Evolutionary conservation across 2,888 invertebrate species (phyloP), one percentile per base, ranked within the genome.

Genomic region (Creontiades dilutus): DNA sequence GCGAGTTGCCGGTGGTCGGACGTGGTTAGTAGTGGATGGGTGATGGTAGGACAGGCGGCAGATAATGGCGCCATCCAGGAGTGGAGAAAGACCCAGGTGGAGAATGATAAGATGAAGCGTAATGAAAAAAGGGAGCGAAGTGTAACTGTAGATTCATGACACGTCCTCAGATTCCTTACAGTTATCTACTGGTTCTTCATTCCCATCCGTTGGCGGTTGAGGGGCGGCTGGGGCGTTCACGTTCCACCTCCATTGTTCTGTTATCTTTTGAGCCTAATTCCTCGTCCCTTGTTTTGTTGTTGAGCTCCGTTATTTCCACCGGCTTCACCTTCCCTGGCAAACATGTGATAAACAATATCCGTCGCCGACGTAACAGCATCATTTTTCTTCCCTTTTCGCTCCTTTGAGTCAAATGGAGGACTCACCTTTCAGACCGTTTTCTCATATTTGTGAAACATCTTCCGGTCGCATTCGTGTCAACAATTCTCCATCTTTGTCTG

Each of bases 191-290:
- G 23, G 68, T 68, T 68, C 27, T 12, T 23, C 68, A 68, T 7
- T 23, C 27, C 68, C 68, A 11, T 68, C 11, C 23, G 12, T 3
- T 23, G 9, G 27, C 5, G 37, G 37, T 37, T 37, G 37, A 37
- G 37, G 37, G 37, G 37, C 3, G 37, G 37, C 3, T 2, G 19
- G 13, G 23, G 16, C 52, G 3, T 7, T 3, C 5, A 11, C 3
- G 23, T 68, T 68, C 68, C 27, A 23, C 27, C 27, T 68, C 13
- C 68, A 19, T 23, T 68, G 68, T 68, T 11, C 23, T 68, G 68
- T 68, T 68, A 68, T 68, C 68, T 68, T 68, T 68, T 68, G 23
- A 19, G 68, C 68, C 68, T 68, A 68, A 68, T 68, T 68, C 68
- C 7, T 68, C 23, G 68, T 27, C 68, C 23, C 68, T 61, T 68